A percentile compares a stretch with the other conserved stretches of the same genome.
Conservation (phyloP, 2,797 vertebrate genomes). For the Spinibarbus caldwelli region DNA sequence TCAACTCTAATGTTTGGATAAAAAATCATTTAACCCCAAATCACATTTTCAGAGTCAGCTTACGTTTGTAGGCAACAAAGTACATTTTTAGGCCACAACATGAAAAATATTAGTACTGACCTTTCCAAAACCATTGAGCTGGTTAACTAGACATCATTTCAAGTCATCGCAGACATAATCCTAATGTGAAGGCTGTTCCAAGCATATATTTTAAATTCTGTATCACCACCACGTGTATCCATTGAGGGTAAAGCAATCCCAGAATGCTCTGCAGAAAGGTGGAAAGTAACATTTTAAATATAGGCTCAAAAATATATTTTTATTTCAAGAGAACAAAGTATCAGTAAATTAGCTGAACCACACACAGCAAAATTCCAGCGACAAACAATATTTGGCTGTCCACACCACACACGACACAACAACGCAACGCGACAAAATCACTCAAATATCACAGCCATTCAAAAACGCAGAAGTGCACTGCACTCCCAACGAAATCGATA, state of each 20-base stretch:
- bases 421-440: too few relatives aligned
- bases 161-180: background rate
- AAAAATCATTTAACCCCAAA: background rate
- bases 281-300: background rate
- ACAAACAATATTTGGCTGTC: too few relatives aligned
- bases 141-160: background rate
- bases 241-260: background rate
- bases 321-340: background rate
- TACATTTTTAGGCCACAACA: background rate
- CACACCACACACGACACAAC: too few relatives aligned
- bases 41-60: background rate
- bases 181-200: background rate
- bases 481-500: too few relatives aligned
- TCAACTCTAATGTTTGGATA: background rate
- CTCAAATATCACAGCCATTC: too few relatives aligned
- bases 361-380: too few relatives aligned
- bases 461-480: too few relatives aligned
- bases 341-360: background rate
- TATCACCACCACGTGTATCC: too few relatives aligned
- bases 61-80: background rate
- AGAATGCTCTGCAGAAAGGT: background rate
- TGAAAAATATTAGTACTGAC: background rate
- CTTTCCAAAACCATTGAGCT: background rate
- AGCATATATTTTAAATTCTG: background rate
- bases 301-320: too few relatives aligned